Percentiles rank a stretch among this genome's conserved stretches.
Conservation (phyloP, 1,140 invertebrate genomes). For the Gyrodactylus salaris region DNA sequence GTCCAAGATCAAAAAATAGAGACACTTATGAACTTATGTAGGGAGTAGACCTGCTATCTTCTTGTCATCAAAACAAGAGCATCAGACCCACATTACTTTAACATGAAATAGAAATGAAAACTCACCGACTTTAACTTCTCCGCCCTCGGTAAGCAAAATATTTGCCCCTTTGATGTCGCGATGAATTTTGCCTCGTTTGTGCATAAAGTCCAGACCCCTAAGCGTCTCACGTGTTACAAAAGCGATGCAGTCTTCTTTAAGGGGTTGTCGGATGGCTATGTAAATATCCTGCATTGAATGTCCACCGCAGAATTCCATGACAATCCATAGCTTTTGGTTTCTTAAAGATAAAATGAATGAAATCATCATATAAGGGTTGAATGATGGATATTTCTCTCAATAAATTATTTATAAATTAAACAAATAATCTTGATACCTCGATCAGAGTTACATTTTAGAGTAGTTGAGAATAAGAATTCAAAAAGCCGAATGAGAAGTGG, state of each 20-base stretch:
- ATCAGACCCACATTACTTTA: too few relatives aligned
- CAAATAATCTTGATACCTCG: too few relatives aligned
- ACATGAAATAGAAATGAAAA: too few relatives aligned
- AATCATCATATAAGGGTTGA: not conserved
- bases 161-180: constrained; percentile 67
- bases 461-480: too few relatives aligned
- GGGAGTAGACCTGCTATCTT: too few relatives aligned
- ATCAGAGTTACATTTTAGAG: too few relatives aligned
- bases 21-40: too few relatives aligned
- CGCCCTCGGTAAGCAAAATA: constrained; percentile 69
- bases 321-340: constrained; percentile 45
- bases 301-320: constrained; percentile 94
- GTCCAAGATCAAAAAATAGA: too few relatives aligned
- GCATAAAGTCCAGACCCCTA: constrained; percentile 69
- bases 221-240: constrained; percentile 87
- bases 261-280: constrained; percentile 29
- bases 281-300: constrained; percentile 66
- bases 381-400: too few relatives aligned
- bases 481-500: too few relatives aligned
- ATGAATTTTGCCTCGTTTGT: constrained; percentile 81
- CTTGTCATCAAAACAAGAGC: too few relatives aligned
- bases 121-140: constrained; percentile 90
- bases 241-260: constrained; percentile 70
- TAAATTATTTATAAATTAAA: too few relatives aligned
- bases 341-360: not conserved